A percentile compares a stretch with the other conserved stretches of the same genome.
Conservation (phyloP, 2,113 vertebrate genomes). For the Propithecus coquereli region DNA sequence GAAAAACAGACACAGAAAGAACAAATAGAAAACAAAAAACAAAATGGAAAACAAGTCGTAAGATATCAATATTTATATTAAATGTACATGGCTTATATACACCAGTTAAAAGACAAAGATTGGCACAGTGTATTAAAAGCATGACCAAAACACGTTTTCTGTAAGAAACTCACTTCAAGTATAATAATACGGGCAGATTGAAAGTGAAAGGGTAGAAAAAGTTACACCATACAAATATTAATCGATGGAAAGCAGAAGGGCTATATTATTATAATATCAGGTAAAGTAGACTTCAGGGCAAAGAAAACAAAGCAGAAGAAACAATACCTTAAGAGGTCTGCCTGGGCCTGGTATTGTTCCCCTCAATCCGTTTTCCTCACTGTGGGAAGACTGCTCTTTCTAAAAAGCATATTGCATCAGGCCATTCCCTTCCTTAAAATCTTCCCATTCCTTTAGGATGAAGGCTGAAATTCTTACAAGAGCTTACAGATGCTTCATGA, state of each 20-base stretch:
- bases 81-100: neutral
- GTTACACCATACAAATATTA: neutral
- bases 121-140: neutral
- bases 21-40: neutral
- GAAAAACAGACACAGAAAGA: neutral
- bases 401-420: neutral
- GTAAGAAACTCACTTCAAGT: neutral
- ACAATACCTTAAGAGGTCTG: neutral
- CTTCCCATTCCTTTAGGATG: neutral
- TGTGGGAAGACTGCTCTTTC: too few relatives aligned
- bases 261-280: neutral
- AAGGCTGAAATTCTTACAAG: neutral
- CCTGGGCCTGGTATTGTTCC: neutral
- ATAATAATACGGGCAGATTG: neutral
- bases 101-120: neutral
- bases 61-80: neutral
- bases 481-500: neutral
- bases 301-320: neutral
- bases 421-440: neutral
- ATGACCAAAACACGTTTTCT: neutral
- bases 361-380: neutral
- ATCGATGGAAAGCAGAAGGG: neutral
- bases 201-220: neutral
- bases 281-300: neutral
- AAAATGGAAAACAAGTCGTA: neutral